Evolutionary conservation across 2,888 invertebrate genomes (phyloP).

Genomic region (Saturnia pavonia): DNA sequence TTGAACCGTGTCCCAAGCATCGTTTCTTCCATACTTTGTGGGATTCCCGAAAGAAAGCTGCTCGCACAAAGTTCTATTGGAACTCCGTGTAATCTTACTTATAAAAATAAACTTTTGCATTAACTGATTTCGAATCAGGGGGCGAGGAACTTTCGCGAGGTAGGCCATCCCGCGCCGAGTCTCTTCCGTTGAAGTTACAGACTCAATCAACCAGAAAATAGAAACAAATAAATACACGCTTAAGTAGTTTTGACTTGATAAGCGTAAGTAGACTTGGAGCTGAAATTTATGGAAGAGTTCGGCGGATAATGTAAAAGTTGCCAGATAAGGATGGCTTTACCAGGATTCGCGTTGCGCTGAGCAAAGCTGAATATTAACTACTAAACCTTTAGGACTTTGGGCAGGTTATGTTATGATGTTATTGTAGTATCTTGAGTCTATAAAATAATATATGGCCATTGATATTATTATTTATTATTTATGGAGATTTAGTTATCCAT

Average conservation of each 20-base stretch:
- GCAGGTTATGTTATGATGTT: conserved; percentile 51
- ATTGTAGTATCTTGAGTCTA: conserved; percentile 30
- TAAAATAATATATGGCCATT: background rate
- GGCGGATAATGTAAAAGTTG: conserved; percentile 76
- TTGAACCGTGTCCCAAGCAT: conserved; percentile 62
- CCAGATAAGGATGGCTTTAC: conserved; percentile 71
- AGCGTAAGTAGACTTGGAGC: conserved; percentile 67
- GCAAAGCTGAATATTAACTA: conserved; percentile 59
- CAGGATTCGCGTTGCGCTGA: conserved; percentile 51
- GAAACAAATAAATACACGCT: conserved; percentile 78
- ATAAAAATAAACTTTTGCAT: conserved; percentile 83
- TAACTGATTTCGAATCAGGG: conserved; percentile 80
- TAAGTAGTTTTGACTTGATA: conserved; percentile 78
- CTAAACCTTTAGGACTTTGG: conserved; percentile 44
- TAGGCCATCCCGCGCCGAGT: conserved; percentile 59
- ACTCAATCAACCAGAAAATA: conserved; percentile 77
- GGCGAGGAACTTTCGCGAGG: conserved; percentile 66
- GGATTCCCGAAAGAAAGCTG: conserved; percentile 77
- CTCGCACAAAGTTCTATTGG: conserved; percentile 71
- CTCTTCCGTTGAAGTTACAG: conserved; percentile 61
- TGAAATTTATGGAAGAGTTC: conserved; percentile 72
- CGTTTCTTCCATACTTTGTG: conserved; percentile 72
- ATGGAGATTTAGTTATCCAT: background rate
- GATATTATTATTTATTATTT: background rate
- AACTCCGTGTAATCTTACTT: conserved; percentile 82